Evolutionary conservation across 2,113 vertebrate species (phyloP), one percentile per base, ranked within the genome.

Genomic region (Scophthalmus maximus): DNA sequence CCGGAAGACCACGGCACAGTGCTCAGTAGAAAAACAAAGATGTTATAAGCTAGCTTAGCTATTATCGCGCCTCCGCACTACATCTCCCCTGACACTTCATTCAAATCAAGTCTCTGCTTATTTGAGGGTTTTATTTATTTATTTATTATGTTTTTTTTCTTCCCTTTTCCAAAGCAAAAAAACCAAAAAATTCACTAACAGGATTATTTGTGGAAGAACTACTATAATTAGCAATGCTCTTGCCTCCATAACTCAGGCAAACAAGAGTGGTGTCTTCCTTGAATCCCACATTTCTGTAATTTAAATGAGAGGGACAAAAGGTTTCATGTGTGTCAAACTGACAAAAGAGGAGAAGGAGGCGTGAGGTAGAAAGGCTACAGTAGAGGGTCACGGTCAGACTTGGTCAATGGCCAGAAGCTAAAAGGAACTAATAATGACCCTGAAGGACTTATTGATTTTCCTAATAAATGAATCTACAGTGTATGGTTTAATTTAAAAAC

Each of bases 141-240:
- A 65, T 42, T 57, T 78, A 68, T 91, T 88, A 85, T 85, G 85
- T 52, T 7, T 87, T 23, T 10, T 20, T 9, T 9, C 74, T 82
- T 58, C 58, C 56, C 62, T 89, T 90, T 93, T 90, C 73, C 73
- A 56, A 72, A 70, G 88, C 82, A 49, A 49, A 49, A 44, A 44
- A n/a, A 44, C n/a, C n/a, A 18, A 96, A 96, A 95, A 94, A 95
- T 94, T 93, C 92, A 94, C 96, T 97, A 96, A 98, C 96, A 95
- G 96, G 97, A 99, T 98, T 99, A 98, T 95, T 95, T 95, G 94
- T 96, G 94, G 95, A 95, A 95, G 85, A 87, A 89, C 87, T 88
- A 75, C 81, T 92, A 92, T 89, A 91, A 94, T 93, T 91, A 92
- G 90, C 78, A 75, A 88, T 84, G 89, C 85, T 78, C 64, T 47